Evolutionary conservation across 2,797 vertebrate species (phyloP), one percentile per base, ranked within the genome.

Genomic region (Argya squamiceps): DNA sequence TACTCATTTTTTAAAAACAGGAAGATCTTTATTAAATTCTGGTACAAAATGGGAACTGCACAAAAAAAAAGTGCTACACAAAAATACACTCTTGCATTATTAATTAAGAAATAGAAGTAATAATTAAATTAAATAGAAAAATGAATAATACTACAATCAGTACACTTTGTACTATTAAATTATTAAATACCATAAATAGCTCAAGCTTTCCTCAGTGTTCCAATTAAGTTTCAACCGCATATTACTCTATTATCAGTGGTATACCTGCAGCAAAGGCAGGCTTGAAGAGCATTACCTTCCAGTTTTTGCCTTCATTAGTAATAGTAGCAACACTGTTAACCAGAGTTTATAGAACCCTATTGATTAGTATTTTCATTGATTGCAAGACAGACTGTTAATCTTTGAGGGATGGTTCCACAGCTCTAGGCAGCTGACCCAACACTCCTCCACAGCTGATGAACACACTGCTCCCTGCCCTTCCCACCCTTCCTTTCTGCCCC

Each of bases 41-140:
- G 44, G 37, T 56, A 27, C 5, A 76, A 93, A 95, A 70, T 67
- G 39, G 30, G 34, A 84, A 49, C 53, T 59, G 44, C 30, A 59
- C 20, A 26, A 49, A 71, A 84, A 76, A 88, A 58, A 53, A 8
- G 3, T 21, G 17, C 5, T 56, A 39, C 21, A n/a, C 18, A 80
- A 88, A 89, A 71, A 63, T 30, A 75, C 47, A 17, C 2, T 50
- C 56, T 29, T 81, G 18, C 5, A 59, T 84, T 78, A 68, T 84
- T 88, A 92, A 96, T 88, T 90, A 90, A 94, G 41, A 88, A 95
- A 59, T 26, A 73, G 16, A 73, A 93, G 5, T 24, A 90, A 79
- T 74, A 87, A 92, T 71, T 91, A 87, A 63, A 91, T 84, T 73
- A 92, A 75, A 88, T 13, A 63, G 27, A 53, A 89, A 88, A 93